Percentiles rank a stretch among this genome's conserved stretches.
phyloP scores from a whole-genome alignment of 1,140 invertebrate species.

The Cecropterus lyciades region DNA sequence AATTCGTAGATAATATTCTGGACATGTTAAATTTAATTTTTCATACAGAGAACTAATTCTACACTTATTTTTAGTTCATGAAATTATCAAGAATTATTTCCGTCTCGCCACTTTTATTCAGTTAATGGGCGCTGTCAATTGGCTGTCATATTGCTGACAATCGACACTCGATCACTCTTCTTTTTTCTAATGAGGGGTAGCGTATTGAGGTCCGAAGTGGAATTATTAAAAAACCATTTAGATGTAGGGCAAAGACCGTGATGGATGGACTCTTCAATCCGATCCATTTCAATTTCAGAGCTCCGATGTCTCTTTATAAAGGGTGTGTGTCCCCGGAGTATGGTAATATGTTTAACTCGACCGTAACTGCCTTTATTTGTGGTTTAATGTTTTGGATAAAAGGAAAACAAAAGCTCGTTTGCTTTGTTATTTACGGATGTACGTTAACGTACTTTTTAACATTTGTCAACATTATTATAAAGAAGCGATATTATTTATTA shows the following conservation, averaged over 20 bases:
- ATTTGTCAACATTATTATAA: conserved; percentile 3
- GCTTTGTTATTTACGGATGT: conserved; percentile 9
- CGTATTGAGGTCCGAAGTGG: conserved; percentile 64
- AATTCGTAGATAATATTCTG: no score
- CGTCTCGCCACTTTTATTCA: conserved; percentile 55
- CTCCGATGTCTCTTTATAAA: conserved; percentile 67
- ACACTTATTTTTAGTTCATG: neutral
- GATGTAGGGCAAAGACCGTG: conserved; percentile 70
- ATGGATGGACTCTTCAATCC: conserved; percentile 79
- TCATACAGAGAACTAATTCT: neutral
- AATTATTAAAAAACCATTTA: conserved; percentile 83
- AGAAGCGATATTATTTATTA: neutral
- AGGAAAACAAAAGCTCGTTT: conserved; percentile 23
- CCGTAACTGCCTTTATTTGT: conserved; percentile 46
- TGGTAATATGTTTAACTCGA: conserved; percentile 66
- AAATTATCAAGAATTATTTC: conserved; percentile 27
- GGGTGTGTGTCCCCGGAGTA: conserved; percentile 71
- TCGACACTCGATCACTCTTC: conserved; percentile 71
- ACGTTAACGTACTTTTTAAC: neutral
- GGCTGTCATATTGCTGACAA: conserved; percentile 72
- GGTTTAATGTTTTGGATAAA: conserved; percentile 40
- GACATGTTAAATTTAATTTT: neutral
- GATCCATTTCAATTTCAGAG: conserved; percentile 81
- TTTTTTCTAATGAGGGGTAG: conserved; percentile 68
- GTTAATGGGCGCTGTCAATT: conserved; percentile 70